Percentiles rank a stretch among this genome's conserved stretches.
Conservation (phyloP, 2,888 invertebrate species). For the Plagiodera versicolora region DNA sequence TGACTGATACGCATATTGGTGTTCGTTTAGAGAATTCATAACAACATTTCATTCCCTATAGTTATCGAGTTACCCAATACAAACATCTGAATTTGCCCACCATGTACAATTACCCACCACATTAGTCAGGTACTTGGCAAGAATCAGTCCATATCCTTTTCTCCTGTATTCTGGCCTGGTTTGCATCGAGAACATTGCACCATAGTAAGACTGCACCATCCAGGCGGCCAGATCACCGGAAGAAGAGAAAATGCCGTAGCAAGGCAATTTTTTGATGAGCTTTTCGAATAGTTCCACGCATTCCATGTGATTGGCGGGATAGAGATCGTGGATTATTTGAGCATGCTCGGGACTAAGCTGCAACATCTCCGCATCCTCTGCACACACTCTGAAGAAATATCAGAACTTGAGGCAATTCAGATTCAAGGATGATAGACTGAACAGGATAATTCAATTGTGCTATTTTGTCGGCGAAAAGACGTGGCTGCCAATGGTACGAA, state of each 20-base stretch:
- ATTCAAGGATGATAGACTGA: too few species aligned
- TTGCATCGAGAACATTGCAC: conserved; percentile 92
- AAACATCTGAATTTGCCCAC: too few species aligned
- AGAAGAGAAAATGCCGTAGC: conserved; percentile 75
- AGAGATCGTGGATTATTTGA: conserved; percentile 80
- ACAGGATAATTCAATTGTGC: too few species aligned
- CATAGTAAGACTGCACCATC: conserved; percentile 91
- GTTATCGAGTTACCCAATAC: too few species aligned
- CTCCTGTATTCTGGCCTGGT: conserved; percentile 60
- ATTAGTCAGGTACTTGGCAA: conserved; percentile 65
- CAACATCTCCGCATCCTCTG: conserved; percentile 73
- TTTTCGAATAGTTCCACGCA: conserved; percentile 81
- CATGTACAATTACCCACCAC: conserved; percentile 44
- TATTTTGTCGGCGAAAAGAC: too few species aligned
- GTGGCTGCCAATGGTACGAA: too few species aligned
- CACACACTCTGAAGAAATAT: conserved; percentile 42
- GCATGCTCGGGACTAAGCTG: conserved; percentile 77
- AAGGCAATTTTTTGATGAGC: conserved; percentile 75
- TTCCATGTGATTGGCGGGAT: conserved; percentile 88
- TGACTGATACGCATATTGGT: too few species aligned
- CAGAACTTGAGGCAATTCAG: too few species aligned
- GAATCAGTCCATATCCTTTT: conserved; percentile 68
- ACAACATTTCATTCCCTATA: too few species aligned
- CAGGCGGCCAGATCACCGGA: conserved; percentile 79
- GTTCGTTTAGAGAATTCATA: too few species aligned